Evolutionary conservation across 2,888 invertebrate species (phyloP).

Genomic region (Metopia argyrocephala): DNA sequence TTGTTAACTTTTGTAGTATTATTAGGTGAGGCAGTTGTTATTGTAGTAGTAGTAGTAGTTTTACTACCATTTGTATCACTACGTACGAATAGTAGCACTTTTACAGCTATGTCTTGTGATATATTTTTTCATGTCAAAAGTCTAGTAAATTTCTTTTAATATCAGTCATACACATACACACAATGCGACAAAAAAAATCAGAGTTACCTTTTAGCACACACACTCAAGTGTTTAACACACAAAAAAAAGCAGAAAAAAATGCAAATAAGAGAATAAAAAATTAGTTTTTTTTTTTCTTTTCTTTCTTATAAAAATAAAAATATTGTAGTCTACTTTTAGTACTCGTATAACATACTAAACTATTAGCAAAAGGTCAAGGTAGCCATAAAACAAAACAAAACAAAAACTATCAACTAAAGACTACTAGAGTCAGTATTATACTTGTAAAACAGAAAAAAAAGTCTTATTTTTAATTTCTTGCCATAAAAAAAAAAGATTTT

Average conservation of each 20-base stretch:
- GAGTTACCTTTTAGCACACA: background rate
- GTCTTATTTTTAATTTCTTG: conserved; percentile 8
- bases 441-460: conserved; percentile 5
- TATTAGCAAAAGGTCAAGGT: conserved; percentile 63
- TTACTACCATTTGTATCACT: background rate
- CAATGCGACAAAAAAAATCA: no score
- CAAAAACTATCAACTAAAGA: background rate
- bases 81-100: background rate
- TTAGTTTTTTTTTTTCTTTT: no score
- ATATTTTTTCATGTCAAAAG: conserved; percentile 43
- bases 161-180: no score
- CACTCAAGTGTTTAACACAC: background rate
- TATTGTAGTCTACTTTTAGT: conserved; percentile 55
- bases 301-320: conserved; percentile 39
- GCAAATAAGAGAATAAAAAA: background rate
- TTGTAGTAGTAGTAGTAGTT: background rate
- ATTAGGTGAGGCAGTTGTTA: background rate
- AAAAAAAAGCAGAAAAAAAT: background rate
- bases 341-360: conserved; percentile 48
- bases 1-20: conserved; percentile 42
- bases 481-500: background rate
- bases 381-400: conserved; percentile 34
- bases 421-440: background rate
- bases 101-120: background rate
- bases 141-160: conserved; percentile 54